phyloP scores from a whole-genome alignment of 2,113 vertebrate species.

The Chlorocebus sabaeus region DNA sequence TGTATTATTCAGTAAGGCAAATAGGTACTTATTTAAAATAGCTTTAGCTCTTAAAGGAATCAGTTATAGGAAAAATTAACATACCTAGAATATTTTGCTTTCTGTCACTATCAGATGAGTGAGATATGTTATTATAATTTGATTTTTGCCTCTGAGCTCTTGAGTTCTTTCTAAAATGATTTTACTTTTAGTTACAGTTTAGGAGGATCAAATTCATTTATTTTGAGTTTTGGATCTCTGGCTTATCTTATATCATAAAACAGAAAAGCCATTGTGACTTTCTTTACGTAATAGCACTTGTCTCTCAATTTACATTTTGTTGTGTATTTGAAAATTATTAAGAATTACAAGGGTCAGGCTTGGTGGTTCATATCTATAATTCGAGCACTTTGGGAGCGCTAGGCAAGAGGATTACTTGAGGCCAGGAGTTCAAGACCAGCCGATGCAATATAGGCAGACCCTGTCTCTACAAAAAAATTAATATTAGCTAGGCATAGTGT shows the following conservation, averaged over 20 bases:
- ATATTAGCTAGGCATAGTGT: too few species aligned
- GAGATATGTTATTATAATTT: background rate
- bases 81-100: slow-evolving; percentile 5
- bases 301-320: slow-evolving; percentile 23
- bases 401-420: too few species aligned
- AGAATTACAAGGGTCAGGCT: background rate
- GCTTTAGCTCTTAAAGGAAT: slow-evolving; percentile 2
- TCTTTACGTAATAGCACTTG: background rate
- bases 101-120: background rate
- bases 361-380: too few species aligned
- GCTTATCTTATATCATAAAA: background rate
- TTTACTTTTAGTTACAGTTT: slow-evolving; percentile 25
- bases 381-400: too few species aligned
- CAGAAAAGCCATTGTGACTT: background rate
- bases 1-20: background rate
- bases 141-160: slow-evolving; percentile 25
- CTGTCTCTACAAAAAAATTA: too few species aligned
- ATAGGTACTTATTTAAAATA: slow-evolving; percentile 1
- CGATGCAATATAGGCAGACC: too few species aligned
- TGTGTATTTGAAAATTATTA: slow-evolving; percentile 21
- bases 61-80: slow-evolving; percentile 5
- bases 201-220: background rate
- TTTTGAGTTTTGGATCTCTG: background rate
- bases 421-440: too few species aligned
- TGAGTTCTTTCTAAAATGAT: slow-evolving; percentile 33